Base-by-base conservation (phyloP, 2,888 invertebrate genomes). In the Pherbina coryleti region DNA sequence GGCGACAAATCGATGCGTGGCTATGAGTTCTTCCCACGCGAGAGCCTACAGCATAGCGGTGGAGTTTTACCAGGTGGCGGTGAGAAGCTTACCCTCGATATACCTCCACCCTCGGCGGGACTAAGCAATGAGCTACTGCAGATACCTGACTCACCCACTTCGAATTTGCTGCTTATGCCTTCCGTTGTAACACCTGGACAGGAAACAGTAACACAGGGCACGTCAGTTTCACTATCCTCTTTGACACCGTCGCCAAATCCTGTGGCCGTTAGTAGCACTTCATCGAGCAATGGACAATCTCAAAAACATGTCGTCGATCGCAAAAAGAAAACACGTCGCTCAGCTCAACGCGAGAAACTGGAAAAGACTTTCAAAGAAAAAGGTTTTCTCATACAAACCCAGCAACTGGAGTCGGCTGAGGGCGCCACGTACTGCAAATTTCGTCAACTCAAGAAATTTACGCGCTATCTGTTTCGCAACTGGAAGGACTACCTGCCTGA, bases 371-470 rank as follows among this genome's bases (percentile, higher is more conserved):
- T 97, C 87, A 96, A 96, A 84, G 97, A 97, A 86, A 97, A 97
- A 85, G 97, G 97, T 0, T 97, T 97, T 87, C 91, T 97, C 69
- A 97, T 97, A 76, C 97, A 97, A 87, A 97, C 97, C 0, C 97
- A 97, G 87, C 97, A 97, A 87, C 90, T 97, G 72, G 96, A 97
- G 86, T 96, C 96, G 0, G 97, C 97, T 0, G 97, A 97, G 86
- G 97, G 97, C 0, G 97, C 97, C 0, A 97, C 97, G 0, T 97
- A 97, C 85, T 97, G 97, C 89, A 97, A 97, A 88, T 97, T 97
- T 87, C 90, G 97, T 67, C 97, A 97, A 86, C 90, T 97, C 34
- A 91, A 96, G 81, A 97, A 97, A 88, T 97, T 97, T 86, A 97
- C 97, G 0, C 92, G 97, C 73, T 97, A 97, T 87, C 90, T 97